These are phyloP conservation scores for Lordiphosa andalusiaca DNA, from an alignment of 2,888 invertebrate genomes.

Conservation along the genomic window DNA sequence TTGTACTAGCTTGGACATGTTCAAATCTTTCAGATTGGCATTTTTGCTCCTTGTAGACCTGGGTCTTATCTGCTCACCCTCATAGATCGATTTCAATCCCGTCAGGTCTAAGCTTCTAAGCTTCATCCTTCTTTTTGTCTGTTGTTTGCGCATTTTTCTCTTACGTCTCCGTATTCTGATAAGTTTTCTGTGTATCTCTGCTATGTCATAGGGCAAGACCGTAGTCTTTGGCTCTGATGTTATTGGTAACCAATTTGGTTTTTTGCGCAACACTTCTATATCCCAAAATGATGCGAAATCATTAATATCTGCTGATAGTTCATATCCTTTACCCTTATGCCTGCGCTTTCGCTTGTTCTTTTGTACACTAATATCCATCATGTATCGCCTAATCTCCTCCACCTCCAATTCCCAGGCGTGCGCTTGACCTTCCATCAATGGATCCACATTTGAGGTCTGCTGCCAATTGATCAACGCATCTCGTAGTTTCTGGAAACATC, in stretches of 20 bases:
- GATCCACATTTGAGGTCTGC: neutral
- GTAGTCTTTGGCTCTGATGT: neutral
- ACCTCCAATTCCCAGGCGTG: constrained; percentile 17
- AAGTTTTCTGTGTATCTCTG: neutral
- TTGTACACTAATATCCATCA: neutral
- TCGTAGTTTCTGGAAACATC: constrained; percentile 7
- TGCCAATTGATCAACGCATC: constrained; percentile 8
- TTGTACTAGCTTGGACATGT: too few species aligned
- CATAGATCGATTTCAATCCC: too few species aligned
- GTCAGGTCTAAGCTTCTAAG: neutral
- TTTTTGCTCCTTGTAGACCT: too few species aligned
- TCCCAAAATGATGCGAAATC: constrained; percentile 28
- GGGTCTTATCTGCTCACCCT: too few species aligned
- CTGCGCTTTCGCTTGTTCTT: neutral
- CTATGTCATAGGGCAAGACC: neutral
- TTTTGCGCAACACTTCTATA: constrained; percentile 12
- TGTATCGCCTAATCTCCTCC: constrained; percentile 1
- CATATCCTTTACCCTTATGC: neutral
- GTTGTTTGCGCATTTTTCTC: neutral
- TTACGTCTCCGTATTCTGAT: neutral
- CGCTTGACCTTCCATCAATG: constrained; percentile 7
- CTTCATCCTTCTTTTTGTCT: neutral
- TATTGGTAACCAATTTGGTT: neutral
- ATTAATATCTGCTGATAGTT: neutral
- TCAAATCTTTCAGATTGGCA: too few species aligned